Evolutionary conservation across 2,113 vertebrate genomes (phyloP), one percentile per base, ranked within the genome.

Genomic region (Cyanistes caeruleus): DNA sequence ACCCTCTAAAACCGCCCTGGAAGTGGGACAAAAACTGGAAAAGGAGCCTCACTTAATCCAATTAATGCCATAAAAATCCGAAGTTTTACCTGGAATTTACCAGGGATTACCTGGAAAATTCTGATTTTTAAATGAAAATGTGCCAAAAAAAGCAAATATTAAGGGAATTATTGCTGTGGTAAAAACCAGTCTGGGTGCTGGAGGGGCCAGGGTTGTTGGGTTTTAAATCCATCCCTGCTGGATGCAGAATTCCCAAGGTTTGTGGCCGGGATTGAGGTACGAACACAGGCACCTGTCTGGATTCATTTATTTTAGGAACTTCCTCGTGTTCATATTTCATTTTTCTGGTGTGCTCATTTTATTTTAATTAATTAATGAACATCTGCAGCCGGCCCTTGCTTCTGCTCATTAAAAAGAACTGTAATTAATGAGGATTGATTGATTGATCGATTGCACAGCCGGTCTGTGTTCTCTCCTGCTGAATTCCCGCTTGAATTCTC

Each of bases 391-490:
- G 70, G 81, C 59, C 87, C 92, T 69, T 1, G 60, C 91, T 97
- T 84, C 63, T 23, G 84, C 81, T 67, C 39, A 0, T 53, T 18
- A 2, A 18, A 7, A 6, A 15, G 68, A 28, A 35, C 33, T 80
- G 37, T 46, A 52, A 89, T 82, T 75, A 53, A 2, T 12, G 3
- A 1, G 11, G 43, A 41, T 23, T 24, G 65, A 41, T n/a, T 30
- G 62, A 44, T 52, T 15, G 62, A 48, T 76, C 4, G 84, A 59
- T 67, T 69, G 84, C 95, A 96, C 94, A 98, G 93, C 96, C 91
- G 92, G 88, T 96, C 96, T 98, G 91, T 97, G 97, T 97, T 97
- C 96, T 96, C 88, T 88, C 49, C 95, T 97, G 95, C 87, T 96
- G 92, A 97, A 96, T 93, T 93, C 73, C 84, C 37, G 46, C 84